Evolutionary conservation across 2,797 vertebrate species (phyloP), one percentile per base, ranked within the genome.

Genomic region (Pampus argenteus): DNA sequence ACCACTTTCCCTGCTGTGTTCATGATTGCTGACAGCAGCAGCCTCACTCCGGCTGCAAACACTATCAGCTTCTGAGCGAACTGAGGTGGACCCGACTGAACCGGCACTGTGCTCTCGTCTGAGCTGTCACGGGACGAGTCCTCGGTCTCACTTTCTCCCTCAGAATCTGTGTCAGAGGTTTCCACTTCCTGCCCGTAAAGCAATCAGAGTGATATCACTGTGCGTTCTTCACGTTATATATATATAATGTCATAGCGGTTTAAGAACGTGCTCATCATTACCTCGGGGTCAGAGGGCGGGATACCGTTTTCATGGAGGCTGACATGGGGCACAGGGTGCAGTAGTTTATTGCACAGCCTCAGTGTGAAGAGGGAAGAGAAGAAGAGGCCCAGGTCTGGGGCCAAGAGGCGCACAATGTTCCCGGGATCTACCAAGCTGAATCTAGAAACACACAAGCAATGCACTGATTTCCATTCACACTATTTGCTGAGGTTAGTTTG

Each of bases 1-100:
- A 95, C 91, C 44, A 95, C 91, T 78, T 95, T 96, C 17, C 92
- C 93, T 5, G 91, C 91, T 3, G 91, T 90, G 54, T 92, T 93
- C 84, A 95, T 90, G 60, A 95, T 76, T 15, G 93, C 72, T 9
- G 94, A 93, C 42, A 95, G 47, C 34, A 95, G 70, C 44, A 93
- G 71, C 65, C 88, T 92, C 26, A 96, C 58, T 51, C 89, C 92
- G 0, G 88, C 75, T 3, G 93, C 81, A 63, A 96, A 91, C 20
- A 92, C 75, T 0, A 92, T 82, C 38, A 95, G 73, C 79, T 95
- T 96, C 75, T 93, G 92, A 25, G 95, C 81, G 58, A 95, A 86
- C 64, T 89, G 87, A 2, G 94, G 91, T 1, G 94, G 91, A 2
- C 44, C 79, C 0, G 62, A 23, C 34, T 82, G 66, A 20, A 56